Evolutionary conservation across 2,113 vertebrate genomes (phyloP), one percentile per base, ranked within the genome.

Genomic region (Podarcis muralis): DNA sequence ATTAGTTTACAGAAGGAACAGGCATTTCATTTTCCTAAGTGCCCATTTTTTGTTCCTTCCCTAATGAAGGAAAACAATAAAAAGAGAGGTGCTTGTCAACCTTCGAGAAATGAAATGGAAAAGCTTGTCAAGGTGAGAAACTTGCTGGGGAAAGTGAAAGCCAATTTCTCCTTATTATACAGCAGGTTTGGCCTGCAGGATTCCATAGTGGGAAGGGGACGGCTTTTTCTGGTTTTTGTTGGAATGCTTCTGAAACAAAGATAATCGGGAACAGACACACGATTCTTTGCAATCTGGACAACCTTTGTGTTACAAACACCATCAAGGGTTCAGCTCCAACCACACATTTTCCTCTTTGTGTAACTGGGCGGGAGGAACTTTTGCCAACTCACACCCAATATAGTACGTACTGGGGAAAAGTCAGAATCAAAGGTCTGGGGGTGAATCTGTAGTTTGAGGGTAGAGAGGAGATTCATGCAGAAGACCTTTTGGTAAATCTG

Each of bases 21-120:
- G n/a, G 62, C 62, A 78, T 84, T 88, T 84, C 74, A 83, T 88
- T 88, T 88, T 78, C 66, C 40, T 69, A 78, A 84, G 75, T 76
- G 62, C 75, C 7, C 59, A 48, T 72, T 83, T 76, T 82, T 66
- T 35, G 30, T 32, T 32, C 57, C 62, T 40, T 78, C 62, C n/a
- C 74, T 84, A 57, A 53, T 3, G 74, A 88, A 78, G 65, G 32
- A 69, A 84, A 69, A 35, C 59, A 77, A 75, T 66, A 48, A 88
- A 77, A 62, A 37, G 43, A 77, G 62, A 59, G 8, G 40, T n/a
- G 25, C 57, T 78, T 68, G 62, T 69, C 74, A 37, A 57, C 81
- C 23, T 69, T 78, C 40, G n/a, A 88, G 74, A 77, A 69, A 75
- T 69, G 32, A 83, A 84, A 84, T 37, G 23, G 74, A 57, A 72